Percentiles rank a stretch among this genome's conserved stretches.
Evolutionary conservation across 2,888 invertebrate genomes (phyloP).

Genomic region (Gortyna flavago): DNA sequence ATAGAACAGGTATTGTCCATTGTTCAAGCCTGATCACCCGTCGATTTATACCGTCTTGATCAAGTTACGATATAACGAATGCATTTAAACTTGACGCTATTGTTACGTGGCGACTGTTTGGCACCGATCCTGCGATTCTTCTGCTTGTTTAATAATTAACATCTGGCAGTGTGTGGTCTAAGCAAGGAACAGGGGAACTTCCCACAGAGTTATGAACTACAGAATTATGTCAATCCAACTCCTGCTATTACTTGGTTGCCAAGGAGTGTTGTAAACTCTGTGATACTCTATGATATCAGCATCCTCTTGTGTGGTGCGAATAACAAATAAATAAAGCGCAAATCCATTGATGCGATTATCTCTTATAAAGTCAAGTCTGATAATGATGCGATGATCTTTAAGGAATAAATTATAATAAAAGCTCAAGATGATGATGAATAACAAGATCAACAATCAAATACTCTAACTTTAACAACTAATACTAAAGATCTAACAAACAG

Average conservation of each 20-base stretch:
- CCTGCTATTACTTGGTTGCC: too few relatives aligned
- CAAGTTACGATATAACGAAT: conserved; percentile 48
- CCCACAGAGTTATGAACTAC: too few relatives aligned
- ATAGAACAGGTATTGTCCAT: conserved; percentile 53
- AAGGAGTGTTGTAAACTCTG: too few relatives aligned
- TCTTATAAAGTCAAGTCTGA: too few relatives aligned
- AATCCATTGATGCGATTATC: too few relatives aligned
- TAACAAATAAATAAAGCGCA: too few relatives aligned
- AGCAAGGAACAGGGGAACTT: background rate
- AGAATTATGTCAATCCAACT: too few relatives aligned
- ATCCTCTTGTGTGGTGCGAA: too few relatives aligned
- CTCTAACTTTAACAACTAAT: background rate
- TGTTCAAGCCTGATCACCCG: conserved; percentile 53
- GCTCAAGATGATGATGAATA: too few relatives aligned
- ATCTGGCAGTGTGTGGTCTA: conserved; percentile 40
- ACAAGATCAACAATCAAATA: background rate
- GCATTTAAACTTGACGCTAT: conserved; percentile 39
- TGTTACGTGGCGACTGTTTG: conserved; percentile 38
- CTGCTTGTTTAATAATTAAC: background rate
- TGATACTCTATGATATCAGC: too few relatives aligned
- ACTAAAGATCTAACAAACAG: background rate
- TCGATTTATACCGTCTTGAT: conserved; percentile 57
- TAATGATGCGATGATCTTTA: too few relatives aligned
- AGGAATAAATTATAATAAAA: too few relatives aligned
- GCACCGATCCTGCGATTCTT: conserved; percentile 45